Conservation (phyloP, 2,113 vertebrate genomes). For the Tenebrosternarchus preto region DNA sequence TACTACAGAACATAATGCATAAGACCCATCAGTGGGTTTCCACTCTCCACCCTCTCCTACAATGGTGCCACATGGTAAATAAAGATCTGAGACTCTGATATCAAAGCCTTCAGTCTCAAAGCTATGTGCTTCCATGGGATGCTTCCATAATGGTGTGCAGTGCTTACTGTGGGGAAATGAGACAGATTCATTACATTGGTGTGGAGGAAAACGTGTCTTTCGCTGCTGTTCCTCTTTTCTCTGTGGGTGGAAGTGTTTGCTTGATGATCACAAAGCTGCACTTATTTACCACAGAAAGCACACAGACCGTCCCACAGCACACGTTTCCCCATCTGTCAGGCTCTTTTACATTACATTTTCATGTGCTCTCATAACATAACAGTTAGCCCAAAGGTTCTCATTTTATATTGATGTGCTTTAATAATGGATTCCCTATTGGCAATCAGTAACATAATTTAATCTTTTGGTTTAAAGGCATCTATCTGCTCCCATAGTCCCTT, state of each 20-base stretch:
- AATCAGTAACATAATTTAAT: conserved; percentile 50
- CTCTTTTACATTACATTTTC: conserved; percentile 48
- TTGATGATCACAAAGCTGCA: conserved; percentile 49
- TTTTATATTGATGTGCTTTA: conserved; percentile 57
- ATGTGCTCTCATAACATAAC: conserved; percentile 54
- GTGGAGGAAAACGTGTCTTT: conserved; percentile 35
- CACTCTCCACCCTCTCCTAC: not conserved
- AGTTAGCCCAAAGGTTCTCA: conserved; percentile 56
- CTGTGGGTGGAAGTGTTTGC: conserved; percentile 48
- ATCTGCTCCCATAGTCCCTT: conserved; percentile 54
- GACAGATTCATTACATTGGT: conserved; percentile 46
- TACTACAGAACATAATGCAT: conserved; percentile 19
- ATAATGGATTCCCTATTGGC: conserved; percentile 50
- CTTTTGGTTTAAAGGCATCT: conserved; percentile 53
- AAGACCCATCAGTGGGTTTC: conserved; percentile 21
- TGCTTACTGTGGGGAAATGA: conserved; percentile 34
- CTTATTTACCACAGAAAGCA: conserved; percentile 40
- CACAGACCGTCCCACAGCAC: conserved; percentile 20
- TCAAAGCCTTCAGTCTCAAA: conserved; percentile 39
- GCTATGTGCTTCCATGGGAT: conserved; percentile 38
- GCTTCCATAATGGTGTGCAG: conserved; percentile 31
- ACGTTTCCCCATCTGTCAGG: conserved; percentile 42
- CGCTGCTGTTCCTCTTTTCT: conserved; percentile 10
- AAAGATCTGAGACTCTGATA: conserved; percentile 56
- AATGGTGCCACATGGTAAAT: conserved; percentile 46